Evolutionary conservation across 2,113 vertebrate species (phyloP).

Genomic region (Noturus placidus): DNA sequence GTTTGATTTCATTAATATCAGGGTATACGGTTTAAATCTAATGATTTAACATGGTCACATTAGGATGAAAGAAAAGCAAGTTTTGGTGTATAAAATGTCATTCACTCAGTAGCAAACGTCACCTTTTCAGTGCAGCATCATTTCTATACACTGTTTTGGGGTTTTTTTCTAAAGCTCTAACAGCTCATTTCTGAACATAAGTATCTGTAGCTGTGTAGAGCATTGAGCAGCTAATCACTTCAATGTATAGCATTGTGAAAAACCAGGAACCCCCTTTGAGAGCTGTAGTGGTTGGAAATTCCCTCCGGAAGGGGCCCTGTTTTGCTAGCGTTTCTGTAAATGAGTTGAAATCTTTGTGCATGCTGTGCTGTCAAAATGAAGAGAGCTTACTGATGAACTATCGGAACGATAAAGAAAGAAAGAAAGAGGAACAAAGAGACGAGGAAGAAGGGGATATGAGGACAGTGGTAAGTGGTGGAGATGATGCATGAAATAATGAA

Average conservation of each 20-base stretch:
- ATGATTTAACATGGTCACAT: background rate
- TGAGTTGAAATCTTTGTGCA: background rate
- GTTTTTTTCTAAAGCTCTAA: background rate
- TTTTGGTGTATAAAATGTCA: background rate
- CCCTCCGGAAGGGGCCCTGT: conserved; percentile 6
- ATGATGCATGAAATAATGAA: background rate
- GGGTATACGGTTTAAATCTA: background rate
- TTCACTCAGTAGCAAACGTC: background rate
- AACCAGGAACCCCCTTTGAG: conserved; percentile 9
- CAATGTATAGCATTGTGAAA: conserved; percentile 2
- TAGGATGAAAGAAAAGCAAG: background rate
- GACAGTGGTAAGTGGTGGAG: background rate
- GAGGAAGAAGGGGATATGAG: background rate
- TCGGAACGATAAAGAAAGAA: background rate
- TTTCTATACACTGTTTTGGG: background rate
- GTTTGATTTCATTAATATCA: background rate
- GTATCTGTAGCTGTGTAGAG: background rate
- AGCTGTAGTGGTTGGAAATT: background rate
- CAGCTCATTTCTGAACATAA: background rate
- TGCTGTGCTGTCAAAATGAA: background rate
- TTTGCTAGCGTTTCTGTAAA: background rate
- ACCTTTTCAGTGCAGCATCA: background rate
- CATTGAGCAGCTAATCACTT: background rate
- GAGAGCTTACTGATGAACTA: too few relatives aligned
- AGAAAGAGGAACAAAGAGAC: background rate